Evolutionary conservation across 2,113 vertebrate species (phyloP), one percentile per base, ranked within the genome.

Genomic region (Platichthys stellatus): DNA sequence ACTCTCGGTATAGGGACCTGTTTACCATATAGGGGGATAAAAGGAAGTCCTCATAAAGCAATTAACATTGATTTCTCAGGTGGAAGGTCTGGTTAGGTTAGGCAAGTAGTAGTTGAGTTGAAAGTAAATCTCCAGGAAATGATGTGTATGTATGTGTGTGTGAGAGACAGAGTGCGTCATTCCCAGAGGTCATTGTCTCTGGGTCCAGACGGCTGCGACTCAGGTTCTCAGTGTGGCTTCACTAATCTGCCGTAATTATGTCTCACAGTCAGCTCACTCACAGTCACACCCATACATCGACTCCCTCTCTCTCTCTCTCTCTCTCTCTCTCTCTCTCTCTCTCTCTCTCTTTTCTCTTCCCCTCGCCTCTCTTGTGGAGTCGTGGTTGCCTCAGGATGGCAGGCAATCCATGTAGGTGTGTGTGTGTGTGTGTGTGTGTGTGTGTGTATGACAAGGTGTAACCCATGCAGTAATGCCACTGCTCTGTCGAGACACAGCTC

Each of bases 221-320:
- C 82, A 84, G 86, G 76, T 81, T 86, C 80, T 89, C 90, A 88
- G 74, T 80, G 81, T 82, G 88, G 76, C 86, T 89, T 90, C 86
- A 80, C 86, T 91, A 91, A 91, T 92, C 90, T 90, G 69, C 76
- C 17, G 65, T 90, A 91, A 93, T 93, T 88, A 89, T 92, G 89
- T 86, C 79, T 89, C 84, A 62, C 80, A 85, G 86, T 60, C 72
- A 74, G 83, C 74, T 80, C 80, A 69, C 81, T 78, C 79, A 51
- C 67, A 71, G 61, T 78, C 79, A 56, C 80, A 86, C 82, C 78
- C 73, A 79, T 72, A 62, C 63, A 75, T 56, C 58, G 31, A 61
- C 76, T 79, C 82, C 23, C 63, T 71, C 69, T 83, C 56, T 43
- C 62, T 61, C 40, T 23, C 18, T 76, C 15, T 73, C 58, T 35